These are phyloP conservation scores for Rotaria sp. DNA, from an alignment of 2,888 invertebrate species.

Conservation along the genomic window DNA sequence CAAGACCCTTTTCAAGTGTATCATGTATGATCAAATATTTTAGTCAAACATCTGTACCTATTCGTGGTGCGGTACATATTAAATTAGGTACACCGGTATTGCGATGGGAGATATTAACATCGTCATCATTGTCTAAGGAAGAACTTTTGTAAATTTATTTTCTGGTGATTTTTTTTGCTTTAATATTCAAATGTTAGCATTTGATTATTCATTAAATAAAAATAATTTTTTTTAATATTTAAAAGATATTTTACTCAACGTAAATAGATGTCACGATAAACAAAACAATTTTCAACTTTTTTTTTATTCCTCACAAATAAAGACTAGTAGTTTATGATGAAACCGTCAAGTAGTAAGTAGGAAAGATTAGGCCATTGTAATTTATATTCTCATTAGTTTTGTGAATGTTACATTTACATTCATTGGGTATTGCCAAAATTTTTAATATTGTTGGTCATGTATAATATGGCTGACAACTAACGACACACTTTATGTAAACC, in stretches of 20 bases:
- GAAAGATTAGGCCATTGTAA: no score
- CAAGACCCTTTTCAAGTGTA: conserved; percentile 80
- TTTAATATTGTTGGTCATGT: no score
- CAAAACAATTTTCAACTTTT: no score
- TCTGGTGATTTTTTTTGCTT: not conserved
- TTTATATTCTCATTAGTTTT: no score
- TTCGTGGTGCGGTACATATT: conserved; percentile 80
- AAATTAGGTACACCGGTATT: conserved; percentile 33
- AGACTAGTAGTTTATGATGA: no score
- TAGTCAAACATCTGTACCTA: conserved; percentile 81
- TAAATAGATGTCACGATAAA: no score
- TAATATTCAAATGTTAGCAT: not conserved
- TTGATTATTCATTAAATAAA: not conserved
- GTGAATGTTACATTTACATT: no score
- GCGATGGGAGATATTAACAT: not conserved
- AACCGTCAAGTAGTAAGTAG: no score
- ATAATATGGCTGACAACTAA: not conserved
- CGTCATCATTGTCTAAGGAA: not conserved
- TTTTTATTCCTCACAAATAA: no score
- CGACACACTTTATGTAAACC: not conserved
- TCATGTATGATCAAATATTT: conserved; percentile 92
- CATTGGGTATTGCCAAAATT: no score
- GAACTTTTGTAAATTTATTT: conserved; percentile 5
- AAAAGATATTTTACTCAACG: no score
- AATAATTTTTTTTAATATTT: not conserved